These are phyloP conservation scores for Sebastes kiyomatsui DNA, from an alignment of 2,797 vertebrate species.

Conservation along the genomic window DNA sequence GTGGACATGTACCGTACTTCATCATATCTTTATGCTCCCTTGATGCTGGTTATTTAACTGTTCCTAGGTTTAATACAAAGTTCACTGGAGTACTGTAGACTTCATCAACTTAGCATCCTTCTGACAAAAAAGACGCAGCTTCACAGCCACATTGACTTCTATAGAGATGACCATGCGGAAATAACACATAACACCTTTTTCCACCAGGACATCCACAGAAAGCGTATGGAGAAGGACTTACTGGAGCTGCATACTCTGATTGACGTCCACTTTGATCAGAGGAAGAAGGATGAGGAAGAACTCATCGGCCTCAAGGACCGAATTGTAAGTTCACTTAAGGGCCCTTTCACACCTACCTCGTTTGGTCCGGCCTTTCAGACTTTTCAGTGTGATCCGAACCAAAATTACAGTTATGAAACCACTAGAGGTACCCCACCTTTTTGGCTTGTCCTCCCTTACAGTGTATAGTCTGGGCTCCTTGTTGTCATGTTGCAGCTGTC, in stretches of 20 bases:
- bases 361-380: neutral
- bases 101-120: no score
- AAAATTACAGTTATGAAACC: neutral
- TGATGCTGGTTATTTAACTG: neutral
- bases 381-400: neutral
- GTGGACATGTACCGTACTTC: no score
- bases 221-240: constrained; percentile 94
- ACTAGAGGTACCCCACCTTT: no score
- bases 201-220: constrained; percentile 92
- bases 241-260: constrained; percentile 92
- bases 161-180: no score
- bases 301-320: constrained; percentile 88
- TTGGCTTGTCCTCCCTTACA: no score
- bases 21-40: neutral
- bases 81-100: no score
- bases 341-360: neutral
- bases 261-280: constrained; percentile 92
- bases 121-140: no score
- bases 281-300: constrained; percentile 93
- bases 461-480: neutral
- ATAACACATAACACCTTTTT: no score
- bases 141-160: no score
- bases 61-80: neutral
- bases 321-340: constrained; percentile 81
- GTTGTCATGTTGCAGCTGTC: no score